These are phyloP conservation scores for Mechanitis messenoides DNA, from an alignment of 2,888 invertebrate genomes.

Conservation along the genomic window DNA sequence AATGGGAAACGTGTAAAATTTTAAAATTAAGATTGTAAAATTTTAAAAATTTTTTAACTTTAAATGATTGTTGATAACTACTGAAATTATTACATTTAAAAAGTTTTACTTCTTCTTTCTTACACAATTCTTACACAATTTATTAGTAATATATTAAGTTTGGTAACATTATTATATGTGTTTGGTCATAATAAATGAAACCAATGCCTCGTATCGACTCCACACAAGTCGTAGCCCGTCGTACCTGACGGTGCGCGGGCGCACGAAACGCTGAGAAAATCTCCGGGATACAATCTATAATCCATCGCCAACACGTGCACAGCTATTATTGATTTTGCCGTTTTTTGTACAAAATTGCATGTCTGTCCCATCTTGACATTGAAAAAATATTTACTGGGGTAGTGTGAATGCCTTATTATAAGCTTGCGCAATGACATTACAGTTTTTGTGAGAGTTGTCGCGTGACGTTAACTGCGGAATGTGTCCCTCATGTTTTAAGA, in stretches of 20 bases:
- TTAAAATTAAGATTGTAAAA: too few relatives aligned
- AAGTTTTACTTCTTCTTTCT: too few relatives aligned
- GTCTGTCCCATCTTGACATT: constrained; percentile 61
- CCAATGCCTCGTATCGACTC: constrained; percentile 32
- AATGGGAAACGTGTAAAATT: too few relatives aligned
- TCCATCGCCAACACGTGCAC: constrained; percentile 75
- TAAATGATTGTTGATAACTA: too few relatives aligned
- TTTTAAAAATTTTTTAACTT: too few relatives aligned
- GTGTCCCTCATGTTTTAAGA: constrained; percentile 13
- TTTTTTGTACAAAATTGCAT: constrained; percentile 75
- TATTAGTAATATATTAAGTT: too few relatives aligned
- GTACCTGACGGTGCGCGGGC: constrained; percentile 61
- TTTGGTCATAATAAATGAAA: constrained; percentile 2
- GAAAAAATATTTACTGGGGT: constrained; percentile 63
- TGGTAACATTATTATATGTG: neutral
- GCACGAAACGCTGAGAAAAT: constrained; percentile 67
- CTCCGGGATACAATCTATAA: constrained; percentile 72
- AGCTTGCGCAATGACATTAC: constrained; percentile 72
- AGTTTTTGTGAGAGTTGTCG: constrained; percentile 59
- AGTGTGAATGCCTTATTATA: constrained; percentile 72
- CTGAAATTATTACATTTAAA: too few relatives aligned
- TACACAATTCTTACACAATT: too few relatives aligned
- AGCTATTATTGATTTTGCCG: constrained; percentile 74
- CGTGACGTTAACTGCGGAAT: constrained; percentile 46
- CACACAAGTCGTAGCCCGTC: constrained; percentile 36